phyloP scores from a whole-genome alignment of 2,888 invertebrate species.

The Phanerotoma sp. region DNA sequence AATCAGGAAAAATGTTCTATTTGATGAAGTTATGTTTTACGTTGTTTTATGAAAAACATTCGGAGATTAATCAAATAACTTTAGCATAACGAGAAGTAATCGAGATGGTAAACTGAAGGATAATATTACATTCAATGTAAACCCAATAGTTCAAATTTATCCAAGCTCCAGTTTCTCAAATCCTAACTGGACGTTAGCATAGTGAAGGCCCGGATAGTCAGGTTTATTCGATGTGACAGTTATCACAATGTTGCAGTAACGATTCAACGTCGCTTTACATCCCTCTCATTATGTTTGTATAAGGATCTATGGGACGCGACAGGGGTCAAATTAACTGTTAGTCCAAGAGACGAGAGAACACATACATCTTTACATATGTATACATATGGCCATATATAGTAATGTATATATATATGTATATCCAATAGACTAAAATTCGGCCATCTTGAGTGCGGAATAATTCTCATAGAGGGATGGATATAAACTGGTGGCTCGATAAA shows the following conservation, averaged over 20 bases:
- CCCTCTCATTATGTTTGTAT: slow-evolving; percentile 10
- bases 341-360: slow-evolving; percentile 6
- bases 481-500: neutral
- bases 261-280: slow-evolving; percentile 13
- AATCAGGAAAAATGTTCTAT: no score
- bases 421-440: neutral
- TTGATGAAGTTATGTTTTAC: no score
- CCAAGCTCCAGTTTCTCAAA: no score
- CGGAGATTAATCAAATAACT: no score
- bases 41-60: no score
- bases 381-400: no score
- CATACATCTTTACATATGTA: no score
- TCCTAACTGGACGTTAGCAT: neutral
- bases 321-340: slow-evolving; percentile 15
- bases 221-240: slow-evolving; percentile 15
- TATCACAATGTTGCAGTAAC: slow-evolving; percentile 10
- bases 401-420: no score
- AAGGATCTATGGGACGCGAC: slow-evolving; percentile 13
- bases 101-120: no score
- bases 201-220: neutral
- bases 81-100: no score
- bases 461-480: slow-evolving; percentile 9
- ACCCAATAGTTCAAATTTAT: neutral
- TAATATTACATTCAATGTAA: neutral
- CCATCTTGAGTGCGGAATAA: neutral